These are phyloP conservation scores for Cyphomyrus plagiostoma DNA, from an alignment of 2,113 vertebrate genomes.

Conservation along the genomic window DNA sequence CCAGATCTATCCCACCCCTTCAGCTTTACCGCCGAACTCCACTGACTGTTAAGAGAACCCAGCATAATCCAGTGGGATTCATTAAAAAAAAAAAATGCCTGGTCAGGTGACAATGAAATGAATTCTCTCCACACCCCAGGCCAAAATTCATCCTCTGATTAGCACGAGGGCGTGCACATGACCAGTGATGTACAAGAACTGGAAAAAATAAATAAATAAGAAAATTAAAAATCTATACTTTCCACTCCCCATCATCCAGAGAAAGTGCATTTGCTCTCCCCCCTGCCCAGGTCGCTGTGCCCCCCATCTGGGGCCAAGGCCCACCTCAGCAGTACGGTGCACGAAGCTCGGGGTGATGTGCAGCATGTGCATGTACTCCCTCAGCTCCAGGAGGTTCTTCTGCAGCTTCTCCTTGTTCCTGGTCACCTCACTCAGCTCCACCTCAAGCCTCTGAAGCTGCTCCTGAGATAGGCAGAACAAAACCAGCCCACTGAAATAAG, in stretches of 20 bases:
- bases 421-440: conserved; percentile 84
- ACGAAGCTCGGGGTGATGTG: conserved; percentile 75
- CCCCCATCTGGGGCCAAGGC: neutral
- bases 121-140: neutral
- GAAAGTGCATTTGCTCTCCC: no score
- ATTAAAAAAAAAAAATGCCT: neutral
- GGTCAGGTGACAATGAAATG: neutral
- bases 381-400: conserved; percentile 84
- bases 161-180: neutral
- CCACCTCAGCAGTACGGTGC: conserved; percentile 70
- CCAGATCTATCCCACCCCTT: neutral
- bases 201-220: no score
- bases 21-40: neutral
- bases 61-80: neutral
- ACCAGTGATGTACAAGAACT: neutral
- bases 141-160: neutral
- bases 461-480: conserved; percentile 60
- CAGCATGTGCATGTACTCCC: conserved; percentile 87
- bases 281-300: neutral
- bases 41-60: neutral
- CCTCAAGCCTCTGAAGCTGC: conserved; percentile 86
- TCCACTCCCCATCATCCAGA: neutral
- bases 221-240: no score
- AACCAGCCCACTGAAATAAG: neutral
- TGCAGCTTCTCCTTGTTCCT: conserved; percentile 90